phyloP scores from a whole-genome alignment of 2,113 vertebrate genomes.

The Sorex fumeus region DNA sequence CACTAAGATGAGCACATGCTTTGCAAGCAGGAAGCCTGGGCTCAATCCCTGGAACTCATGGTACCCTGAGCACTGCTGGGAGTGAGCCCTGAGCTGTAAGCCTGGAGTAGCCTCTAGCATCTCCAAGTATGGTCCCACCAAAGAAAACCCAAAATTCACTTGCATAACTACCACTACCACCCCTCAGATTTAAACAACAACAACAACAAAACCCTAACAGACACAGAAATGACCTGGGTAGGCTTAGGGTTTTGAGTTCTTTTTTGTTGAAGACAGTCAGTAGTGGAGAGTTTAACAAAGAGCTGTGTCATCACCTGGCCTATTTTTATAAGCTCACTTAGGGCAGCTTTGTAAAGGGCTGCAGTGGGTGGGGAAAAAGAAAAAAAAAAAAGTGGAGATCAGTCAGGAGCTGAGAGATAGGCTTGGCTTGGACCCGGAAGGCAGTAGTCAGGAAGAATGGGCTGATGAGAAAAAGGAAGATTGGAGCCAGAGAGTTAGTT shows the following conservation, averaged over 20 bases:
- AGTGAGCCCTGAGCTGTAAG: no score
- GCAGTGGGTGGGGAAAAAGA: not conserved
- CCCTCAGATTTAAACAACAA: no score
- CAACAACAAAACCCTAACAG: no score
- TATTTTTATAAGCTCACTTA: conserved; percentile 16
- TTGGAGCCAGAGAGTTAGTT: not conserved
- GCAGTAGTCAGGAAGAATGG: not conserved
- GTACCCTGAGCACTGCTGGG: no score
- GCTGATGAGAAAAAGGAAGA: not conserved
- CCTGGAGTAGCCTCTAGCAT: no score
- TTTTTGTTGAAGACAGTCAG: not conserved
- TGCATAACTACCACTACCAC: no score
- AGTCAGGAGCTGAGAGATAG: conserved; percentile 25
- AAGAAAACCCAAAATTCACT: no score
- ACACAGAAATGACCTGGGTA: not conserved
- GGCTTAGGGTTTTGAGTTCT: not conserved
- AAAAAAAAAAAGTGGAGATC: not conserved
- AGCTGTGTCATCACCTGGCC: conserved; percentile 9
- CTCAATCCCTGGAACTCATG: no score
- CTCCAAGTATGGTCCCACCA: no score
- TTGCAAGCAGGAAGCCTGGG: no score
- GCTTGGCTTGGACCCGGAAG: not conserved
- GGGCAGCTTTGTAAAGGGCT: not conserved
- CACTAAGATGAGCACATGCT: no score
- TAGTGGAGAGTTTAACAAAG: not conserved